Conservation (phyloP, 2,888 invertebrate species). For the Protodeltote pygarga region DNA sequence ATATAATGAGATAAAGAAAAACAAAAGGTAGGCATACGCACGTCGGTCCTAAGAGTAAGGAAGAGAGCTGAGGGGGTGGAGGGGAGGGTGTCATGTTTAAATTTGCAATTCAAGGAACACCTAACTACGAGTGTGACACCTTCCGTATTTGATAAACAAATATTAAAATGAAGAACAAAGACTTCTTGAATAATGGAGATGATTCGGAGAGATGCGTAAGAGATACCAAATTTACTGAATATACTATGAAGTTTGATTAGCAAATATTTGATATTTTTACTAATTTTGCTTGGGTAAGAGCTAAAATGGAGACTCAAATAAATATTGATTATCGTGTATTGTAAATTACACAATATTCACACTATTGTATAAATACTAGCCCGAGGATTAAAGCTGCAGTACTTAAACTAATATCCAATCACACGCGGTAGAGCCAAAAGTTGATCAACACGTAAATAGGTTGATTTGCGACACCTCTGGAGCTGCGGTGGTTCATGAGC, state of each 20-base stretch:
- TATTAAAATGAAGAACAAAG: slow-evolving; percentile 51
- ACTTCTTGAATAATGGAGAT: slow-evolving; percentile 1
- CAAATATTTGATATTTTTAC: too few relatives aligned
- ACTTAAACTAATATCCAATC: too few relatives aligned
- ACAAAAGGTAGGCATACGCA: slow-evolving; percentile 7
- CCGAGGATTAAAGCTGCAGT: too few relatives aligned
- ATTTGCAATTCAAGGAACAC: slow-evolving; percentile 71
- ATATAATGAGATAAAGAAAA: slow-evolving; percentile 23
- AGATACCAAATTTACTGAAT: not conserved
- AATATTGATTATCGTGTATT: too few relatives aligned
- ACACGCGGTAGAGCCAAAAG: too few relatives aligned
- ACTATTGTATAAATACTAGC: too few relatives aligned
- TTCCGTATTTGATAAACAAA: slow-evolving; percentile 61
- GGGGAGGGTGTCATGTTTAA: slow-evolving; percentile 65
- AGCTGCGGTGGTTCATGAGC: too few relatives aligned
- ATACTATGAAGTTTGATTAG: not conserved
- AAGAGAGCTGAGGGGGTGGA: slow-evolving; percentile 1
- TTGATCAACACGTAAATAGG: too few relatives aligned
- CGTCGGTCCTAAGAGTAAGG: slow-evolving; percentile 21
- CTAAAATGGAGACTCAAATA: too few relatives aligned
- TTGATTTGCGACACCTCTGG: too few relatives aligned
- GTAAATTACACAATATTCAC: too few relatives aligned
- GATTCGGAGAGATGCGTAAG: not conserved
- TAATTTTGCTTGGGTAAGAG: too few relatives aligned
- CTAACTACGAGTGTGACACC: slow-evolving; percentile 57